Base-by-base conservation (phyloP, 2,888 invertebrate species). In the Alitta virens region DNA sequence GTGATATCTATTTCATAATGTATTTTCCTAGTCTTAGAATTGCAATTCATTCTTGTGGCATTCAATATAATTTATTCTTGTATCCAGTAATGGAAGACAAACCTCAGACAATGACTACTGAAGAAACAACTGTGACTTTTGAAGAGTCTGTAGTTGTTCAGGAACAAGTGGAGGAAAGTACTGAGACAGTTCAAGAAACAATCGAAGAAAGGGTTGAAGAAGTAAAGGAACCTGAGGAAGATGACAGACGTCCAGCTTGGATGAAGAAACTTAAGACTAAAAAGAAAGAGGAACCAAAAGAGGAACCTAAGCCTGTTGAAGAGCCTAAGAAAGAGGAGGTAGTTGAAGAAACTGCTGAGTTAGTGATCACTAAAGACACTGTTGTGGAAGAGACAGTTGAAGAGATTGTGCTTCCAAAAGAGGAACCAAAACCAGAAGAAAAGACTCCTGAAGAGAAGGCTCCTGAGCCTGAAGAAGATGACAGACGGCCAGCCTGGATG, bases 261-360 rank as follows among this genome's bases (percentile, higher is more conserved):
- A 23, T 49, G 23, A 23, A 21, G 23, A 49, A 18, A 49, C 25
- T 14, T 21, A 21, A 40, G 23, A 25, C 40, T 7, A 46, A 52
- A 16, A 52, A 21, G 25, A 16, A 24, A 52, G 25, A 25, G 25
- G 52, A 25, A n/a, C 24, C n/a, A 14, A 25, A 52, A 7, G 52
- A 21, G 5, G 25, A 21, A 25, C 7, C 5, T 7, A 12, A 5
- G 12, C 23, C 23, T 5, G 55, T 33, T 33, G 33, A 33, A 33
- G 33, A 33, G 12, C 33, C 33, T 33, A n/a, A n/a, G n/a, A 33
- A 33, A 33, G 7, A 33, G 12, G 33, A 55, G 1, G 21, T 21
- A 2, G 33, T 55, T 55, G 55, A 55, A 14, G 55, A 55, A 18
- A 40, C 55, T 18, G 27, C n/a, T 18, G 55, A 55, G 23, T 16